Conservation (phyloP, 1,140 invertebrate genomes). For the Nylanderia fulva region DNA sequence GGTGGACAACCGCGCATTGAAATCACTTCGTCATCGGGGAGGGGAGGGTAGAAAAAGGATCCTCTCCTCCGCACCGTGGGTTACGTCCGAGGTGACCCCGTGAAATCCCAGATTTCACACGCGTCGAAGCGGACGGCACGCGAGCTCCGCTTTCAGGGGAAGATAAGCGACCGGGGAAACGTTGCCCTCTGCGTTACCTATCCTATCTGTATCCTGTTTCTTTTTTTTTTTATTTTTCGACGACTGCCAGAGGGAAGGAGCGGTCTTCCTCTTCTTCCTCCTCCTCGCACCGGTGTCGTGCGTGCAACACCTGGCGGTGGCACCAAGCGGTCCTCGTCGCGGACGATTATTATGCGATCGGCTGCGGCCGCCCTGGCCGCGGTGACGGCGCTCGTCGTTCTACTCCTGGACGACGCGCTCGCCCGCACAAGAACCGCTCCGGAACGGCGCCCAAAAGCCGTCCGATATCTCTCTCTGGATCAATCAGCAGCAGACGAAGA, state of each 20-base stretch:
- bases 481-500: constrained; percentile 94
- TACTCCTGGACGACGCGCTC: constrained; percentile 69
- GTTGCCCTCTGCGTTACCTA: constrained; percentile 15
- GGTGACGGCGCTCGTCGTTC: constrained; percentile 70
- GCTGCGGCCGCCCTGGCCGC: constrained; percentile 77
- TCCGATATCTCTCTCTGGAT: constrained; percentile 94
- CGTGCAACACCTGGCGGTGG: constrained; percentile 67
- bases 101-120: constrained; percentile 69
- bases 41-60: too few species aligned
- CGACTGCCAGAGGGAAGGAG: not conserved
- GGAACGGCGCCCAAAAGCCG: constrained; percentile 80
- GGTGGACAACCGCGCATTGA: constrained; percentile 44
- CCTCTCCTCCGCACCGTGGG: too few species aligned
- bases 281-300: constrained; percentile 20
- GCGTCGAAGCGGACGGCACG: constrained; percentile 30
- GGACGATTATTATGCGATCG: constrained; percentile 78
- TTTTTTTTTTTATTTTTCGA: not conserved
- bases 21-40: constrained; percentile 7
- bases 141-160: constrained; percentile 18
- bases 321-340: constrained; percentile 28
- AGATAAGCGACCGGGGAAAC: constrained; percentile 12
- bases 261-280: not conserved
- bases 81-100: too few species aligned
- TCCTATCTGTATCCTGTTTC: not conserved
- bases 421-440: constrained; percentile 79